Base-by-base conservation (phyloP, 1,140 invertebrate genomes). In the Tetraneura akinire region DNA sequence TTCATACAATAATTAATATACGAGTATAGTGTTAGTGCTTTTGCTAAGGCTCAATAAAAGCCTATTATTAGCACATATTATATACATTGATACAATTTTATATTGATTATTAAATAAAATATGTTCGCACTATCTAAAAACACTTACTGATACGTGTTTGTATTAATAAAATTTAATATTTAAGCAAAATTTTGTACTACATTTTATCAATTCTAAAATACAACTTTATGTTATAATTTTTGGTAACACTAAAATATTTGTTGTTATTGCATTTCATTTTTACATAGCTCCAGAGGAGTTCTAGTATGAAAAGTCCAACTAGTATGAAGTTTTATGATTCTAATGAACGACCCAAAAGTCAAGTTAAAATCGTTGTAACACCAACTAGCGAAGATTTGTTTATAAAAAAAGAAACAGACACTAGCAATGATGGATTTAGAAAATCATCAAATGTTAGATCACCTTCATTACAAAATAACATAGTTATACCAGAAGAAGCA, bases 21-120 rank as follows among this genome's bases (percentile, higher is more conserved):
- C n/a, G n/a, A 45, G 45, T 18, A 51, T 73, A 73, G 70, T 73
- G 26, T 74, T 55, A 55, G 60, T 26, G 73, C 53, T 57, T 57
- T 57, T 60, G 21, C 37, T 18, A 18, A 53, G 29, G 51, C 13
- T 70, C 66, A 18, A 70, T 70, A 49, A 70, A 70, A 49, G 66
- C 66, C 66, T 23, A 21, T n/a, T n/a, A n/a, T n/a, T n/a, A 70
- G 66, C 66, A 70, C 66, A 49, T 70, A 70, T 70, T 70, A 70
- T 70, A 13, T 29, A 60, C n/a, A 26, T 29, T 53, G n/a, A 60
- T 60, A 60, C 2, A 10, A 47, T 37, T 37, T 37, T 49, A 26
- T 49, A 70, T 49, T 49, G 14, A 49, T 26, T 29, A 49, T 70
- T 49, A 4, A 37, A 70, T 26, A 49, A 6, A 70, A 49, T 70